These are phyloP conservation scores for Frieseomelitta varia DNA, from an alignment of 1,140 invertebrate species.

Conservation along the genomic window DNA sequence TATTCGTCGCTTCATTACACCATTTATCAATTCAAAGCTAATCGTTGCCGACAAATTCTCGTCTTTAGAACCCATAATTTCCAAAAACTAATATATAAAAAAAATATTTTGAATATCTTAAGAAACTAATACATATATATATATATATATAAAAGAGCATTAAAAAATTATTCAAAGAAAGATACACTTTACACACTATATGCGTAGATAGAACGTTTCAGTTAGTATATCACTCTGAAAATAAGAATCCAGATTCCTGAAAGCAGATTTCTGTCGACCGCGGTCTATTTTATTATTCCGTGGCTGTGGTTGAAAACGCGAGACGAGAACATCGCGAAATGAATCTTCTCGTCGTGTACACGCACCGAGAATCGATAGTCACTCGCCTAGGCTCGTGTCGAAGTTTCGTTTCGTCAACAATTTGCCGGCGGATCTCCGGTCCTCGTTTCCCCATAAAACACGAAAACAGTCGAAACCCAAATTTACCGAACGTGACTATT, in stretches of 20 bases:
- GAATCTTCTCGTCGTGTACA: neutral
- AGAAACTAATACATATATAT: neutral
- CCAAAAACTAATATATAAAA: neutral
- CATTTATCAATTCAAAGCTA: too few species aligned
- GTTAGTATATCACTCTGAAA: neutral
- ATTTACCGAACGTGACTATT: constrained; percentile 42
- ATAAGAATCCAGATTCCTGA: neutral
- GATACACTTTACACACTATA: neutral
- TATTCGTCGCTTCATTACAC: neutral
- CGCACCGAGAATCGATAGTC: neutral
- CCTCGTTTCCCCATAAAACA: constrained; percentile 31
- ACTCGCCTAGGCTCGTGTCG: neutral
- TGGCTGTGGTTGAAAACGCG: too few species aligned
- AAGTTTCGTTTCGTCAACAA: constrained; percentile 30
- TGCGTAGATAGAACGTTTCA: neutral
- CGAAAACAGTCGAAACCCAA: constrained; percentile 14
- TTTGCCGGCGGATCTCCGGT: constrained; percentile 7
- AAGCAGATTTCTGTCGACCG: neutral
- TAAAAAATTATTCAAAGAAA: neutral
- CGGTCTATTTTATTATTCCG: neutral
- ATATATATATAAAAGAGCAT: neutral
- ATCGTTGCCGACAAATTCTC: too few species aligned
- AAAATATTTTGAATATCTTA: too few species aligned
- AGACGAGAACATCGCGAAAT: neutral
- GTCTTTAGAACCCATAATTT: neutral